Evolutionary conservation across 2,888 invertebrate species (phyloP), one percentile per base, ranked within the genome.

Genomic region (Deilephila elpenor): DNA sequence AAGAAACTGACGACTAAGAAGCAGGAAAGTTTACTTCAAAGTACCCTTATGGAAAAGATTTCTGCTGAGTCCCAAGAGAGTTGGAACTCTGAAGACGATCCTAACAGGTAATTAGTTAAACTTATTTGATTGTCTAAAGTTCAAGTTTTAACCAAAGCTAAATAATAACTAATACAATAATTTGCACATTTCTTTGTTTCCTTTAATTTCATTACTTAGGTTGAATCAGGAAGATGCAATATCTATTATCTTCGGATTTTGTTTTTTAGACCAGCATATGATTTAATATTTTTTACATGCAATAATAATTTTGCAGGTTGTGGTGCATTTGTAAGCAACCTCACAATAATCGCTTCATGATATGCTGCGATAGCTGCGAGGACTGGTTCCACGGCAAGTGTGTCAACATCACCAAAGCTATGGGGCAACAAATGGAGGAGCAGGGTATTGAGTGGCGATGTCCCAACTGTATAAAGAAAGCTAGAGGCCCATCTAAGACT

Each of bases 341-440:
- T 0, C 98, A 99, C 89, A 98, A 98, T 84, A 98, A 99, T 90
- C 95, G 98, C 73, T 99, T 99, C 88, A 99, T 99, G 99, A 99
- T 99, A 83, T 98, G 98, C 89, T 99, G 99, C 89, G 99, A 99
- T 90, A 96, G 96, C 19, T 99, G 99, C 88, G 98, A 98, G 88
- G 98, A 99, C 87, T 99, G 99, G 99, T 99, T 98, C 89, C 99
- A 99, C 88, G 99, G 99, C n/a, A 98, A 97, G 86, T 99, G 99
- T 92, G 99, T 99, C 19, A 98, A 98, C 82, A 97, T 99, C 62
- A 98, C 98, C 29, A 97, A 98, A 94, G 96, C 97, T 0, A 97
- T 98, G 97, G 98, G 98, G 73, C 96, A 97, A 83, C 97, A 98
- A 91, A 98, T 99, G 98, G 99, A 99, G 88, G 96, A 97, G 73